These are phyloP conservation scores for Panagrolaimus sp. DNA, from an alignment of 1,140 invertebrate genomes.

Conservation along the genomic window DNA sequence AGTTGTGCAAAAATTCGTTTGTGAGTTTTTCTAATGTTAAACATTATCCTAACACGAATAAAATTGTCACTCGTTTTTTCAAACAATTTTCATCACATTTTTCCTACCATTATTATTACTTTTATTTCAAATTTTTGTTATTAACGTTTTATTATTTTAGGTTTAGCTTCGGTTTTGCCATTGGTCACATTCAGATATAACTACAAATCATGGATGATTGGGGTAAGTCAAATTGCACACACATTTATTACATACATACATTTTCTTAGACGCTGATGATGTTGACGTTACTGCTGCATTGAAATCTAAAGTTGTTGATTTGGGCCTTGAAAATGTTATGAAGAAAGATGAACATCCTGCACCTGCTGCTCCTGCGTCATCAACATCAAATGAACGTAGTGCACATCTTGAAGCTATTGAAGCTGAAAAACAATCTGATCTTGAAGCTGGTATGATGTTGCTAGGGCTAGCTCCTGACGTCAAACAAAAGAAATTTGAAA, in stretches of 20 bases:
- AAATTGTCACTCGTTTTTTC: too few species aligned
- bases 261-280: constrained; percentile 20
- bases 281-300: constrained; percentile 16
- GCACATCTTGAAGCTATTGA: constrained; percentile 13
- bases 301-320: constrained; percentile 13
- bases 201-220: constrained; percentile 12
- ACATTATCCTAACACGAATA: too few species aligned
- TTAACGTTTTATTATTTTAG: too few species aligned
- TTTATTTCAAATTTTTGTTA: too few species aligned
- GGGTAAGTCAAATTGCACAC: constrained; percentile 1
- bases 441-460: constrained; percentile 1
- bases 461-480: background rate
- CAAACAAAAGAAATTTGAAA: constrained; percentile 15
- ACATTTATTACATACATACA: background rate
- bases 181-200: too few species aligned
- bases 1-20: too few species aligned
- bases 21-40: too few species aligned
- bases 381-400: background rate
- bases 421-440: constrained; percentile 14
- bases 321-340: constrained; percentile 10
- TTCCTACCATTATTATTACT: too few species aligned
- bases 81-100: too few species aligned
- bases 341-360: constrained; percentile 12
- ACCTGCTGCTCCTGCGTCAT: background rate
- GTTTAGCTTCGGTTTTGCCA: too few species aligned